A percentile compares a stretch with the other conserved stretches of the same genome.
phyloP scores from a whole-genome alignment of 2,113 vertebrate genomes.

The Barnardius zonarius region DNA sequence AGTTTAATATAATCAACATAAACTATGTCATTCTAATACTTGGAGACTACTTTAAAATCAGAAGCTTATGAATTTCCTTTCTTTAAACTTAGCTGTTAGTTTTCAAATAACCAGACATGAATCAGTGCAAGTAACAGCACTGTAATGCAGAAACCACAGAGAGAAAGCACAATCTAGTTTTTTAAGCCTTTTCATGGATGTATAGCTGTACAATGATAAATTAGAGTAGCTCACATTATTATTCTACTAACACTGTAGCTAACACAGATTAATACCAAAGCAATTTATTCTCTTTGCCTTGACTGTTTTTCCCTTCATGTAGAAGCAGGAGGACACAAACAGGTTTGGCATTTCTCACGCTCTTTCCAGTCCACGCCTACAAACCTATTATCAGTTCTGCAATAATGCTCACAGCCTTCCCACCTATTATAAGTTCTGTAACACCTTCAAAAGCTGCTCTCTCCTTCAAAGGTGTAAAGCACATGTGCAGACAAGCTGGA shows the following conservation, averaged over 20 bases:
- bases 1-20: neutral
- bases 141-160: neutral
- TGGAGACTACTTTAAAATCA: neutral
- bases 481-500: neutral
- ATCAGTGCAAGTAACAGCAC: neutral
- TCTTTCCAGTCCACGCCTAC: neutral
- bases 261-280: neutral
- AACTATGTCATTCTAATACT: neutral
- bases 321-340: neutral
- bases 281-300: neutral
- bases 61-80: neutral
- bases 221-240: neutral
- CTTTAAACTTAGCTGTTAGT: neutral
- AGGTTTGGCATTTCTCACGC: neutral
- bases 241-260: neutral
- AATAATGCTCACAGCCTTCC: neutral
- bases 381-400: neutral
- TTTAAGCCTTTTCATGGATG: slow-evolving; percentile 21
- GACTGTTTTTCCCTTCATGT: neutral
- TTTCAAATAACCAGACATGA: slow-evolving; percentile 11
- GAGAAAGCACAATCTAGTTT: neutral
- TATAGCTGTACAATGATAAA: neutral
- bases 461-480: neutral
- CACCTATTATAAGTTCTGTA: neutral
- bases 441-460: neutral